Percentiles rank a stretch among this genome's conserved stretches.
Conservation (phyloP, 2,797 vertebrate species). For the Galagoides demidoff region DNA sequence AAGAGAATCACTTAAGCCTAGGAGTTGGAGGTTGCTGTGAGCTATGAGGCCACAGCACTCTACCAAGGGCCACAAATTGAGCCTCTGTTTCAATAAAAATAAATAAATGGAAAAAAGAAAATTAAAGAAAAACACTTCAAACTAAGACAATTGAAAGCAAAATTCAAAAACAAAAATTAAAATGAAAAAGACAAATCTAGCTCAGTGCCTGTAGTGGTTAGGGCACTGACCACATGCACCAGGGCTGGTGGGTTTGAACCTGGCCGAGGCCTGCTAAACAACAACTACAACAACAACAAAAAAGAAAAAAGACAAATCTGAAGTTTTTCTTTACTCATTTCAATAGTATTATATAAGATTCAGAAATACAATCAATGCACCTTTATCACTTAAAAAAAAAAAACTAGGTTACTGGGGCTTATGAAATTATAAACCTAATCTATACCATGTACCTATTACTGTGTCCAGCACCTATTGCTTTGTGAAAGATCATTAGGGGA, state of each 20-base stretch:
- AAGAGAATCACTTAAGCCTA: too few relatives aligned
- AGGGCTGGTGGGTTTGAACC: too few relatives aligned
- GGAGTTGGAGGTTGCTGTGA: too few relatives aligned
- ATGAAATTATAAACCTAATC: background rate
- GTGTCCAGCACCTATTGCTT: background rate
- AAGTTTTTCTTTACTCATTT: background rate
- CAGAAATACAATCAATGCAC: background rate
- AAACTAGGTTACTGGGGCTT: background rate
- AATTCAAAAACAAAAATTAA: background rate
- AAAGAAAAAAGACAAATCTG: background rate
- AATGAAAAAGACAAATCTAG: background rate
- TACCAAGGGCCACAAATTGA: too few relatives aligned
- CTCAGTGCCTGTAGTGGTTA: too few relatives aligned
- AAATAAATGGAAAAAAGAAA: too few relatives aligned
- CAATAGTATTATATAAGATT: background rate
- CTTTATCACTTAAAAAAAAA: background rate
- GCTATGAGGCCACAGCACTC: too few relatives aligned
- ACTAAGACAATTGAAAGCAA: too few relatives aligned
- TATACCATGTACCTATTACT: background rate
- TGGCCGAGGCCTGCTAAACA: too few relatives aligned
- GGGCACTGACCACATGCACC: too few relatives aligned
- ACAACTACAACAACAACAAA: background rate
- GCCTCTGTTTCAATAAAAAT: too few relatives aligned
- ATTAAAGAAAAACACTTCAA: too few relatives aligned
- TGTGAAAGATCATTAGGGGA: background rate